phyloP scores from a whole-genome alignment of 2,113 vertebrate genomes.

The Macquaria australasica region DNA sequence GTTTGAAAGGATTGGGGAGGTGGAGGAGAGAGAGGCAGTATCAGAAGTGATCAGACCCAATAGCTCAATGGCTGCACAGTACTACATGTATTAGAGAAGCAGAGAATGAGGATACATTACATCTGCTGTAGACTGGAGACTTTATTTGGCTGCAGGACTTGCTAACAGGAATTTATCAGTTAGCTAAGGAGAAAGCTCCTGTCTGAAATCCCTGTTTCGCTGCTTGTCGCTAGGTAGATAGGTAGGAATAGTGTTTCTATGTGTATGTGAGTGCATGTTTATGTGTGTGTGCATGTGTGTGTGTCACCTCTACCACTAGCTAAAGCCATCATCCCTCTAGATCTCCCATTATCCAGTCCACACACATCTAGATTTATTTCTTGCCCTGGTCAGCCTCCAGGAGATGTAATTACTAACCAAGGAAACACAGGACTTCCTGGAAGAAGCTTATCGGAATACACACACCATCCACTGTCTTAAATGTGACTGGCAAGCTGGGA shows the following conservation, averaged over 20 bases:
- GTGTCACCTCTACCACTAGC: constrained; percentile 41
- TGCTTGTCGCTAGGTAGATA: constrained; percentile 18
- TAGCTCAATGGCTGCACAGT: constrained; percentile 47
- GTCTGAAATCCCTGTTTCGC: constrained; percentile 53
- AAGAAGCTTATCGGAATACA: constrained; percentile 71
- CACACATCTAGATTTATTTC: constrained; percentile 63
- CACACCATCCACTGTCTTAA: constrained; percentile 65
- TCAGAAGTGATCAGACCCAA: constrained; percentile 69
- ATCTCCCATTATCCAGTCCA: constrained; percentile 66
- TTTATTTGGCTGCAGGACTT: constrained; percentile 52
- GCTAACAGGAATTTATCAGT: constrained; percentile 41
- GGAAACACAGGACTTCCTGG: constrained; percentile 66
- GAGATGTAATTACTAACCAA: constrained; percentile 74
- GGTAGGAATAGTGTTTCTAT: constrained; percentile 13
- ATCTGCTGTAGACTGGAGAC: constrained; percentile 30
- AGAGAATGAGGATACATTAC: constrained; percentile 38
- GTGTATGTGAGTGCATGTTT: constrained; percentile 10
- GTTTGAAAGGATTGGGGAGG: constrained; percentile 78
- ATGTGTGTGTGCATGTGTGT: background rate
- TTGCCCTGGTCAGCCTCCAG: constrained; percentile 60
- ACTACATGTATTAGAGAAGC: constrained; percentile 48
- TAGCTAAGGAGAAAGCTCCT: constrained; percentile 35
- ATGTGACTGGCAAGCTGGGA: constrained; percentile 50
- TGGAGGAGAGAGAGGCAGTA: constrained; percentile 59
- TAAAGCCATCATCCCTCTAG: constrained; percentile 55